Base-by-base conservation (phyloP, 1,140 invertebrate species). In the Rhyzopertha dominica region DNA sequence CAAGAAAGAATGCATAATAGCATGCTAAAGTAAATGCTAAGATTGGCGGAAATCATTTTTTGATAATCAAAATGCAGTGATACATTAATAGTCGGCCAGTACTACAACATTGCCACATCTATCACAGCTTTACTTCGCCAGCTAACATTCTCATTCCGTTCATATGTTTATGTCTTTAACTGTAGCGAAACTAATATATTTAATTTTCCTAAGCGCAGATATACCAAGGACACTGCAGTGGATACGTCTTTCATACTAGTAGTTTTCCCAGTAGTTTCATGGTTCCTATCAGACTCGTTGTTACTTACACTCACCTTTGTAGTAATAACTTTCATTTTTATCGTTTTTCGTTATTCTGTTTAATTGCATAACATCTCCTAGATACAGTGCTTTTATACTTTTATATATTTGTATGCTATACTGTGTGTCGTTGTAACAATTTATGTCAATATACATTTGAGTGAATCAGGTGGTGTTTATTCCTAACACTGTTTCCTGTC, bases 261-360 rank as follows among this genome's bases (percentile, higher is more conserved):
- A 36, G 53, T 67, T 17, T 58, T 61, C 38, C 61, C 66, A 18
- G 34, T 59, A 14, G 28, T 67, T 16, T 62, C 64, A 28, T 68
- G 63, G 59, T 32, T 62, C 38, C 40, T 67, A 18, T 58, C 59
- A 42, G 47, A 53, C 18, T 65, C 65, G 28, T 40, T 55, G 26
- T 43, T 58, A 16, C 48, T 62, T 36, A 59, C 62, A 7, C 12
- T 63, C 16, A 36, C 47, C 22, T 63, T 58, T 36, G 37, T 63
- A 28, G n/a, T n/a, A n/a, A n/a, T n/a, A n/a, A n/a, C n/a, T n/a
- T n/a, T n/a, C n/a, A n/a, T n/a, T n/a, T n/a, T n/a, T n/a, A n/a
- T n/a, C n/a, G n/a, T n/a, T n/a, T n/a, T n/a, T n/a, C n/a, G n/a
- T n/a, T n/a, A n/a, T n/a, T n/a, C n/a, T n/a, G n/a, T n/a, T n/a